Percentiles rank a stretch among this genome's conserved stretches.
phyloP scores from a whole-genome alignment of 1,140 invertebrate species.

The Diuraphis noxia region DNA sequence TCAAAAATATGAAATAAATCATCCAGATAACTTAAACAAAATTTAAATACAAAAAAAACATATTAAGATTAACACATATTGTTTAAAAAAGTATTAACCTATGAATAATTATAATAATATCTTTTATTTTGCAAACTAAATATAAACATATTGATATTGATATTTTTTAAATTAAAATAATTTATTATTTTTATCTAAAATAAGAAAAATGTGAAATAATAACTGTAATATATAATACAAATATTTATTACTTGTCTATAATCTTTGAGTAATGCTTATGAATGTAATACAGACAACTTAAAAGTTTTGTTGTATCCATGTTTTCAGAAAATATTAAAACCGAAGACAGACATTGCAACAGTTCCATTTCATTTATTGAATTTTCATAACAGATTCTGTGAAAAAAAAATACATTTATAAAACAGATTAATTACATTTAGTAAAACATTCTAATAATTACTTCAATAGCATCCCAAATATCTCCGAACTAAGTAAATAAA shows the following conservation, averaged over 20 bases:
- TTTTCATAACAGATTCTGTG: background rate
- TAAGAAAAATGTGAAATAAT: background rate
- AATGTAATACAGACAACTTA: background rate
- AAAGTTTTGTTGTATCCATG: background rate
- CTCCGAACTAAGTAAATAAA: background rate
- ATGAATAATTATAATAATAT: too few relatives aligned
- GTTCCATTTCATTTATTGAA: background rate
- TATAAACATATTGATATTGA: too few relatives aligned
- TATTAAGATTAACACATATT: background rate
- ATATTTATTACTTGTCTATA: slow-evolving; percentile 12
- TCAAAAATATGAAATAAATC: slow-evolving; percentile 27
- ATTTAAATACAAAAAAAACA: background rate
- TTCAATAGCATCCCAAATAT: slow-evolving; percentile 26
- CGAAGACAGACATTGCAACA: background rate
- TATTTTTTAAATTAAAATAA: too few relatives aligned
- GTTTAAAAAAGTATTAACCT: too few relatives aligned
- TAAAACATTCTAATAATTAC: background rate
- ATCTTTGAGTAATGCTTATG: slow-evolving; percentile 22
- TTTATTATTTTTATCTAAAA: too few relatives aligned
- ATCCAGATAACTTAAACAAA: slow-evolving; percentile 25
- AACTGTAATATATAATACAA: background rate
- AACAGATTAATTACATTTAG: background rate
- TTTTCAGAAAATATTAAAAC: background rate
- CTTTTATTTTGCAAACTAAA: too few relatives aligned
- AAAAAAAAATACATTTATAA: background rate